Percentiles rank a stretch among this genome's conserved stretches.
Evolutionary conservation across 2,888 invertebrate species (phyloP).

Genomic region (Belgica antarctica): DNA sequence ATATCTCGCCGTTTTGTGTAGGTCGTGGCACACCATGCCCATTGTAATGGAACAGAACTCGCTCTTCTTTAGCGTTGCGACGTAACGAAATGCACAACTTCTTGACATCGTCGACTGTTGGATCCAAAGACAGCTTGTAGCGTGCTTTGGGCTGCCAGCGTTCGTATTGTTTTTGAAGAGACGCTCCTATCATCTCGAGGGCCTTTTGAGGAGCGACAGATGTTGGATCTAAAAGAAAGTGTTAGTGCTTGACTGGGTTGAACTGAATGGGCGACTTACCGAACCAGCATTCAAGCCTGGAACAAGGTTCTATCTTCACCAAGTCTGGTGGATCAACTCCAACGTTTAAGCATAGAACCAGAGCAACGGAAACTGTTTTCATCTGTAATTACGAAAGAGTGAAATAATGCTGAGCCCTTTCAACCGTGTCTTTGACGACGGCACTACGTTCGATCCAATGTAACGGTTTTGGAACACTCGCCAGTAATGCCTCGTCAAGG

Average conservation of each 20-base stretch:
- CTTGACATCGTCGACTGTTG: slow-evolving; percentile 96
- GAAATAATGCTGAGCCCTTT: no score
- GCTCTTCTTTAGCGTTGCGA: slow-evolving; percentile 95
- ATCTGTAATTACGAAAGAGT: slow-evolving; percentile 64
- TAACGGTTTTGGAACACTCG: no score
- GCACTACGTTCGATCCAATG: no score
- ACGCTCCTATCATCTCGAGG: slow-evolving; percentile 84
- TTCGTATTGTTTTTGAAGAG: slow-evolving; percentile 94
- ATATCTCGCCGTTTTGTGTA: slow-evolving; percentile 96
- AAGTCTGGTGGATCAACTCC: slow-evolving; percentile 99
- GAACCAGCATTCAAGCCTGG: slow-evolving; percentile 95
- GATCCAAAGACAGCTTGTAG: slow-evolving; percentile 95
- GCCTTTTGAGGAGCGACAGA: slow-evolving; percentile 88
- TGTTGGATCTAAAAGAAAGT: slow-evolving; percentile 67
- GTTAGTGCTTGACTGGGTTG: neutral
- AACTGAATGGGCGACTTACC: slow-evolving; percentile 59
- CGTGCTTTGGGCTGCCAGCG: slow-evolving; percentile 97
- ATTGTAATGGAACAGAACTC: slow-evolving; percentile 98
- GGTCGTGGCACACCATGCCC: slow-evolving; percentile 99
- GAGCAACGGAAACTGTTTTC: slow-evolving; percentile 98
- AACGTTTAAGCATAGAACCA: slow-evolving; percentile 95
- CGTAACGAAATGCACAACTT: slow-evolving; percentile 92
- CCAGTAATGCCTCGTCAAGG: no score
- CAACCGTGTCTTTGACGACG: no score
- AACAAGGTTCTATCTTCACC: slow-evolving; percentile 95